These are phyloP conservation scores for Sturnus vulgaris DNA, from an alignment of 2,113 vertebrate genomes.

Conservation along the genomic window DNA sequence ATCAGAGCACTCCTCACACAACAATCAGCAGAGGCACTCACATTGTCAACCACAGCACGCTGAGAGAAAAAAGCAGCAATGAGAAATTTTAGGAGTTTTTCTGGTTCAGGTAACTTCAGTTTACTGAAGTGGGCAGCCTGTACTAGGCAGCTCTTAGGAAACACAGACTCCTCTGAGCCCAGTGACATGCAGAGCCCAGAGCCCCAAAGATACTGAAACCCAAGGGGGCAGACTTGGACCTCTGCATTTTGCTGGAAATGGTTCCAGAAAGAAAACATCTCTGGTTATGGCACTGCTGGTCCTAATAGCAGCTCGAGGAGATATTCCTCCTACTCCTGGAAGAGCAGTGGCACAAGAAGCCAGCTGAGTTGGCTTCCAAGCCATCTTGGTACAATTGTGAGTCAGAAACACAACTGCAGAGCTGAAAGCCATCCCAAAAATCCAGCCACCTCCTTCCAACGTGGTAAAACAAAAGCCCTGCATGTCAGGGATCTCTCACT, in stretches of 20 bases:
- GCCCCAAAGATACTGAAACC: not conserved
- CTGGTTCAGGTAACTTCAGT: not conserved
- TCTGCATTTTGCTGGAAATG: not conserved
- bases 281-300: not conserved
- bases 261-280: not conserved
- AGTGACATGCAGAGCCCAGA: not conserved
- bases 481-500: not conserved
- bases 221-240: rapidly evolving
- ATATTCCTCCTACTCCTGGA: not conserved
- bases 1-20: not conserved
- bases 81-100: not conserved
- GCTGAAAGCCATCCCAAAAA: not conserved
- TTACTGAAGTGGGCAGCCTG: not conserved
- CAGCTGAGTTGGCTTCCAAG: not conserved
- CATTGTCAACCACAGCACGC: not conserved
- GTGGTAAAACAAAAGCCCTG: not conserved
- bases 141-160: not conserved
- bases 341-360: not conserved
- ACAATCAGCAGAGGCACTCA: not conserved
- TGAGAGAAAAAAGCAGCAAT: not conserved
- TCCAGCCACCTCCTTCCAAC: not conserved
- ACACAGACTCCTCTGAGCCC: not conserved
- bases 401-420: not conserved
- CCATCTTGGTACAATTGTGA: not conserved
- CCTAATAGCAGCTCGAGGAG: not conserved